Base-by-base conservation (phyloP, 2,888 invertebrate genomes). In the Heliconius erato region DNA sequence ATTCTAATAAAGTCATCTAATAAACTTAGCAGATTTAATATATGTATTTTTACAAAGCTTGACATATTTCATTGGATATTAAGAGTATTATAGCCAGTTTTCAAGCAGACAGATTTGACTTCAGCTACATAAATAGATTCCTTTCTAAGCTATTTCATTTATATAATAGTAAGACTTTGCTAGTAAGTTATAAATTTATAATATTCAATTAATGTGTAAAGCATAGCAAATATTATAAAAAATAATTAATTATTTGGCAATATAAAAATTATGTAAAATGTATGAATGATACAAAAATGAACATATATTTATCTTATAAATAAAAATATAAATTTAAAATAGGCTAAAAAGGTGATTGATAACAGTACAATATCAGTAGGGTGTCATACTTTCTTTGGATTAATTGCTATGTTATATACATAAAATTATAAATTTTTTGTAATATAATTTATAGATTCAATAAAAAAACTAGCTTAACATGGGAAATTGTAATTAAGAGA, bases 281-380 rank as follows among this genome's bases (percentile, higher is more conserved):
- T 14, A n/a, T 11, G 23, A 59, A n/a, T n/a, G 4, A n/a, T 71
- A 76, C n/a, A 63, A 35, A 76, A n/a, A 32, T 63, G 3, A 63
- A 40, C 7, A 54, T 19, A 3, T 35, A n/a, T 54, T 74, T 59
- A 74, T 59, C 35, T 35, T 63, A 59, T 59, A 3, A 35, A 63
- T 5, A 63, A 63, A 63, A 26, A 63, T 23, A 63, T 2, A 3
- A 35, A 7, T 76, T 32, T 2, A 63, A 32, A n/a, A 5, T n/a
- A 40, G 40, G 76, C 40, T 35, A 40, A 63, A 35, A 76, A 40
- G 76, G 63, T 76, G 32, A 76, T 23, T 40, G 76, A 76, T 40
- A 63, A 76, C 35, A 49, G 14, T 12, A 6, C 16, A 72, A 49
- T 49, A 72, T 72, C 72, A 49, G 26, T 14, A 3, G 9, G 32